phyloP scores from a whole-genome alignment of 2,797 vertebrate genomes.

The Platalea minor region DNA sequence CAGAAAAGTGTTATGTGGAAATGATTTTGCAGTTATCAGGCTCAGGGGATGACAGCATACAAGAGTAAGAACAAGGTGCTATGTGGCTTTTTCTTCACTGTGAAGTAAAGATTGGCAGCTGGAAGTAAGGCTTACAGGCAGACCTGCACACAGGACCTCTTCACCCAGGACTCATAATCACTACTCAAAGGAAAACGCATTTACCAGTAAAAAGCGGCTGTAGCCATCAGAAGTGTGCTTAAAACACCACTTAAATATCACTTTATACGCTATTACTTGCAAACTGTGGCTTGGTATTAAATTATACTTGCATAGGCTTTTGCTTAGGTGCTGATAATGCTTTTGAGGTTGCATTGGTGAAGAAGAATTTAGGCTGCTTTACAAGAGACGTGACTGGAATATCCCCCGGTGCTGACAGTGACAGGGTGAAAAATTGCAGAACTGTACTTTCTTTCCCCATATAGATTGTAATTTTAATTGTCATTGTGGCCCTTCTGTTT shows the following conservation, averaged over 20 bases:
- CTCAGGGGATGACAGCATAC: slow-evolving; percentile 92
- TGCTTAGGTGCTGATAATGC: slow-evolving; percentile 93
- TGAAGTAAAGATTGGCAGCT: slow-evolving; percentile 98
- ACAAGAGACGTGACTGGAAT: slow-evolving; percentile 84
- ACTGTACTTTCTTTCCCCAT: slow-evolving; percentile 84
- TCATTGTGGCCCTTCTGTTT: slow-evolving; percentile 87
- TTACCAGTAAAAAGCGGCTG: slow-evolving; percentile 97
- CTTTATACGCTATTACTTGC: slow-evolving; percentile 99
- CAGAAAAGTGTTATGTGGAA: slow-evolving; percentile 87
- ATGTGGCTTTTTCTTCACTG: slow-evolving; percentile 84
- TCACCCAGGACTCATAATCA: slow-evolving; percentile 99
- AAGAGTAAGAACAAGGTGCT: slow-evolving; percentile 90
- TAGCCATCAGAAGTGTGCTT: slow-evolving; percentile 99
- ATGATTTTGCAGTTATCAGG: slow-evolving; percentile 93
- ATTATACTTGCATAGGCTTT: slow-evolving; percentile 98
- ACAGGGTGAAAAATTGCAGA: slow-evolving; percentile 87
- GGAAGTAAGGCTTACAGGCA: slow-evolving; percentile 96
- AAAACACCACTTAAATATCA: slow-evolving; percentile 99
- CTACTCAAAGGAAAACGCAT: slow-evolving; percentile 96
- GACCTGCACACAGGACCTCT: slow-evolving; percentile 97
- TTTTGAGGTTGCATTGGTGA: slow-evolving; percentile 86
- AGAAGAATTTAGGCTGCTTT: slow-evolving; percentile 86
- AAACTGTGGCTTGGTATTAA: slow-evolving; percentile 99
- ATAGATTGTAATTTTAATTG: slow-evolving; percentile 88
- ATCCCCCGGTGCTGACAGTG: slow-evolving; percentile 77